Evolutionary conservation across 2,888 invertebrate species (phyloP).

Genomic region (Drosophila helvetica): DNA sequence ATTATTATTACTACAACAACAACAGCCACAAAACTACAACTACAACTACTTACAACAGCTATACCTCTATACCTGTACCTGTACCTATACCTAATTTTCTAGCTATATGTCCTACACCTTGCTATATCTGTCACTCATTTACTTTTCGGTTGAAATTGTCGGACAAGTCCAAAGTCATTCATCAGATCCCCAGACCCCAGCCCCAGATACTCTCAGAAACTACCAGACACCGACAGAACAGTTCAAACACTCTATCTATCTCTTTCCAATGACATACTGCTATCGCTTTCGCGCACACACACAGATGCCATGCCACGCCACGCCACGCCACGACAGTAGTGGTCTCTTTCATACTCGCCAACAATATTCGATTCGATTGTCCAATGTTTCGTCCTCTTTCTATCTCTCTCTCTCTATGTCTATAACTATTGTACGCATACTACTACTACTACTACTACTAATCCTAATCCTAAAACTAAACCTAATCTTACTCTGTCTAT

Average conservation of each 20-base stretch:
- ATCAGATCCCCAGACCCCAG: slow-evolving; percentile 4
- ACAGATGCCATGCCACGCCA: background rate
- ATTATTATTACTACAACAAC: slow-evolving; percentile 47
- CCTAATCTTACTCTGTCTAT: slow-evolving; percentile 28
- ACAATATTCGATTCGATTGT: slow-evolving; percentile 19
- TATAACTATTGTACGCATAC: slow-evolving; percentile 34
- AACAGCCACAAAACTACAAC: slow-evolving; percentile 43
- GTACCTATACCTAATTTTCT: slow-evolving; percentile 22
- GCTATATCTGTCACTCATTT: slow-evolving; percentile 68
- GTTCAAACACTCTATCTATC: slow-evolving; percentile 19
- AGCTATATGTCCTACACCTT: slow-evolving; percentile 25
- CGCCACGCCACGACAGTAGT: slow-evolving; percentile 1
- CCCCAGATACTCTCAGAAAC: slow-evolving; percentile 29
- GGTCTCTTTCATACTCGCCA: slow-evolving; percentile 14
- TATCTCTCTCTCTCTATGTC: slow-evolving; percentile 32
- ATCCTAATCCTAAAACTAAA: slow-evolving; percentile 6
- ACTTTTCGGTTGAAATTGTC: slow-evolving; percentile 63
- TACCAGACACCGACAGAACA: slow-evolving; percentile 24
- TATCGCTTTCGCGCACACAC: slow-evolving; percentile 40
- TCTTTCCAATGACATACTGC: slow-evolving; percentile 25
- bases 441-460: slow-evolving; percentile 1
- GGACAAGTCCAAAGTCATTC: slow-evolving; percentile 21
- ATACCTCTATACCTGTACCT: slow-evolving; percentile 14
- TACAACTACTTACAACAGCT: slow-evolving; percentile 29
- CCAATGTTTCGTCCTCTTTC: slow-evolving; percentile 54